These are phyloP conservation scores for Phalanger gymnotis DNA, from an alignment of 2,797 vertebrate genomes.

Conservation along the genomic window DNA sequence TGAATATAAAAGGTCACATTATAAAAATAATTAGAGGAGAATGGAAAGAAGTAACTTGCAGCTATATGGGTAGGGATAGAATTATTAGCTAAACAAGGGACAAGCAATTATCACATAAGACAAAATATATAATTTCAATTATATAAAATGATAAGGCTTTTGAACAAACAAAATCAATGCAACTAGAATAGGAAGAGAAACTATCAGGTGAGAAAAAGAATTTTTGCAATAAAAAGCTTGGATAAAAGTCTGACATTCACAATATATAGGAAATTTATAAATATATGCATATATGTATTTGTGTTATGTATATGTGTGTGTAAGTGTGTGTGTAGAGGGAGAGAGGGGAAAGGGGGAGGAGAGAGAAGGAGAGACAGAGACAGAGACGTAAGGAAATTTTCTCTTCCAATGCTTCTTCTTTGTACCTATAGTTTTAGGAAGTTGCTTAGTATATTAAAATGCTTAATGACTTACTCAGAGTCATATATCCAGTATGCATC, in stretches of 20 bases:
- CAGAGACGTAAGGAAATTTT: not conserved
- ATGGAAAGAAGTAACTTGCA: not conserved
- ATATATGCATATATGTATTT: not conserved
- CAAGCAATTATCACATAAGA: not conserved
- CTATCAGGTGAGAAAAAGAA: not conserved
- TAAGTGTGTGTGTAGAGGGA: not conserved
- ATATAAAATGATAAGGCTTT: not conserved
- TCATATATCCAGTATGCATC: not conserved
- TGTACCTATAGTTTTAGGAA: not conserved
- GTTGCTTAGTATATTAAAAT: not conserved
- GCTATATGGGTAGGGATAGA: not conserved
- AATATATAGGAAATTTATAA: not conserved
- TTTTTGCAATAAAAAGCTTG: not conserved
- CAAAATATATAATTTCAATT: not conserved
- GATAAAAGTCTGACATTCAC: not conserved
- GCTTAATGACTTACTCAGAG: not conserved
- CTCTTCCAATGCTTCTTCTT: not conserved
- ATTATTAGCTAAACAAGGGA: not conserved
- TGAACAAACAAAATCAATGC: conserved; percentile 5
- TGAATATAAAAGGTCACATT: not conserved
- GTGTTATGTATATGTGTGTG: not conserved
- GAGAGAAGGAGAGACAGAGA: no score
- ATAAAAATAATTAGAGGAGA: not conserved
- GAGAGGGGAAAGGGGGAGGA: not conserved
- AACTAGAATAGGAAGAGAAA: not conserved